Evolutionary conservation across 2,888 invertebrate genomes (phyloP).

Genomic region (Elmis aenea): DNA sequence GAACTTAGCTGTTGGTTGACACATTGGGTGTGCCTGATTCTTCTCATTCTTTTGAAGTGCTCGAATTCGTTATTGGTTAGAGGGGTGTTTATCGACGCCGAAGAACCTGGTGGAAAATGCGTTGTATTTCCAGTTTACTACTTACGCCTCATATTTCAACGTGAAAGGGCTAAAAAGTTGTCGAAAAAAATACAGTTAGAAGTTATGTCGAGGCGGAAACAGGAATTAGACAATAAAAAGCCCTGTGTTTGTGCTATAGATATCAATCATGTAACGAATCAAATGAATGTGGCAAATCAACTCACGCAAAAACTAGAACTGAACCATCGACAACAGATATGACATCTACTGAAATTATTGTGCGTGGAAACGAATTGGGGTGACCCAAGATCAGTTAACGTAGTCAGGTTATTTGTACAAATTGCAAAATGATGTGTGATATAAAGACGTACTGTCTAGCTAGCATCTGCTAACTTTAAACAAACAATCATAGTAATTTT

Average conservation of each 20-base stretch:
- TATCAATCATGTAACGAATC: constrained; percentile 30
- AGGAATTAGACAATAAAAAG: constrained; percentile 21
- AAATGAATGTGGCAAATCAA: too few species aligned
- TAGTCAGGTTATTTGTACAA: too few species aligned
- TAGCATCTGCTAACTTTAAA: too few species aligned
- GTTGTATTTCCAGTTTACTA: constrained; percentile 82
- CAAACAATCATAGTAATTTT: too few species aligned
- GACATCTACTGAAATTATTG: too few species aligned
- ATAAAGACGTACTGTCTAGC: too few species aligned
- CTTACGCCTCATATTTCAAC: constrained; percentile 69
- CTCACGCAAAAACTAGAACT: too few species aligned
- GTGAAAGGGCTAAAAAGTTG: constrained; percentile 58
- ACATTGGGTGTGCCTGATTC: constrained; percentile 65
- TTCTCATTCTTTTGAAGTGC: constrained; percentile 76
- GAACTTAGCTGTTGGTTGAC: constrained; percentile 78
- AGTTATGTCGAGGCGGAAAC: constrained; percentile 23
- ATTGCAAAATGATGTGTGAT: too few species aligned
- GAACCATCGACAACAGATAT: too few species aligned
- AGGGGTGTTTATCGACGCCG: constrained; percentile 84
- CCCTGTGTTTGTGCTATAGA: constrained; percentile 16
- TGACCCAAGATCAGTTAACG: too few species aligned
- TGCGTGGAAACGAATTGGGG: too few species aligned
- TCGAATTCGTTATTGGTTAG: constrained; percentile 82
- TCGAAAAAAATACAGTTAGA: constrained; percentile 27
- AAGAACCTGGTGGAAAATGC: constrained; percentile 76